A percentile compares a stretch with the other conserved stretches of the same genome.
phyloP scores from a whole-genome alignment of 1,140 invertebrate species.

The Heliconius eleuchia region DNA sequence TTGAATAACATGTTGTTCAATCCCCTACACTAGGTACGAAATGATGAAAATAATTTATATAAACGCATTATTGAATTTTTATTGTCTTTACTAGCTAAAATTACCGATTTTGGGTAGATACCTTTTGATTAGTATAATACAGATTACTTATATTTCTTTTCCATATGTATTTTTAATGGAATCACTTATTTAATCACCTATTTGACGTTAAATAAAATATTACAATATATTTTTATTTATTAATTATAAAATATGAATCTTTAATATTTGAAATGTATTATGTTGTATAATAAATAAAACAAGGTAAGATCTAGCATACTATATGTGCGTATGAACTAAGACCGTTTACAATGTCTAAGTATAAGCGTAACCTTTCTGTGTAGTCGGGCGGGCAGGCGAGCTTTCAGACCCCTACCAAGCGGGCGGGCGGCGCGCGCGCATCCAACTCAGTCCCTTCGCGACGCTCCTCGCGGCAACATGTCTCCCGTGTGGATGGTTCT shows the following conservation, averaged over 20 bases:
- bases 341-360: not conserved
- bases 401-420: constrained; percentile 56
- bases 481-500: constrained; percentile 73
- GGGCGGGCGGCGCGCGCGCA: constrained; percentile 64
- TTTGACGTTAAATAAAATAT: too few relatives aligned
- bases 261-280: not conserved
- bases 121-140: too few relatives aligned
- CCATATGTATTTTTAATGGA: too few relatives aligned
- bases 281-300: not conserved
- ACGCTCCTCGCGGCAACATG: constrained; percentile 64
- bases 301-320: not conserved
- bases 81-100: too few relatives aligned
- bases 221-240: too few relatives aligned
- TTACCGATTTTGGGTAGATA: too few relatives aligned
- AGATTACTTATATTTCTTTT: too few relatives aligned
- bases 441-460: constrained; percentile 58
- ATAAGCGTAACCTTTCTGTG: constrained; percentile 24
- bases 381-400: constrained; percentile 56
- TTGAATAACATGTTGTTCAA: too few relatives aligned
- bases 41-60: too few relatives aligned
- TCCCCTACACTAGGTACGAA: too few relatives aligned
- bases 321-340: not conserved
- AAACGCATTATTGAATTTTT: too few relatives aligned
- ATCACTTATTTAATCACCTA: too few relatives aligned
- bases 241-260: not conserved